phyloP scores from a whole-genome alignment of 2,888 invertebrate genomes.

The Baccha elongata region DNA sequence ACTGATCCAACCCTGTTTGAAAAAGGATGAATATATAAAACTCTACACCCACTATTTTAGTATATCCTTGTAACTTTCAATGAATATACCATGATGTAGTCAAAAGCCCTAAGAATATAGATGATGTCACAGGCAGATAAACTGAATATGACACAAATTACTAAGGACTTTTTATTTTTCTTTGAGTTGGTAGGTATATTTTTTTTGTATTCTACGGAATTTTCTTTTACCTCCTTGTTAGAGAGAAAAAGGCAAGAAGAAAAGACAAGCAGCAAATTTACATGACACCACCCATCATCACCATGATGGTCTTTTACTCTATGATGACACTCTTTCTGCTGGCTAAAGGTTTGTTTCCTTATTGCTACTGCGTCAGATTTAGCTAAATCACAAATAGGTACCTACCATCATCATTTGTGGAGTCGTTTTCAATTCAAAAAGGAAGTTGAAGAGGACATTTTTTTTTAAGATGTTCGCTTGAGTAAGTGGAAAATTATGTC shows the following conservation, averaged over 20 bases:
- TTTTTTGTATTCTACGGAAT: constrained; percentile 1
- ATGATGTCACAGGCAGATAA: constrained; percentile 51
- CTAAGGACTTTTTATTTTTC: constrained; percentile 23
- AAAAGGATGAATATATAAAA: not conserved
- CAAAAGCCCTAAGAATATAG: constrained; percentile 7
- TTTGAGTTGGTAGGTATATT: not conserved
- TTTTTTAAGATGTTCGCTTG: constrained; percentile 32
- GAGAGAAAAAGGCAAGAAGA: not conserved
- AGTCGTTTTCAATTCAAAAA: constrained; percentile 24
- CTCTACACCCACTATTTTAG: not conserved
- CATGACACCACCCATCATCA: not conserved
- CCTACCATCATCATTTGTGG: constrained; percentile 30
- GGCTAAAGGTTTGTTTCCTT: not conserved
- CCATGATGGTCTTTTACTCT: not conserved
- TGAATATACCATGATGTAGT: constrained; percentile 30
- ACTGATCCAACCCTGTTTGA: not conserved
- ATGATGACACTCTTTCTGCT: not conserved
- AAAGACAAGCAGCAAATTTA: not conserved
- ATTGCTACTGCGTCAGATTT: not conserved
- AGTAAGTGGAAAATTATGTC: constrained; percentile 52
- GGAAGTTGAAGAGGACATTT: constrained; percentile 38
- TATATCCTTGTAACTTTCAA: constrained; percentile 33
- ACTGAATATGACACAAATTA: constrained; percentile 53
- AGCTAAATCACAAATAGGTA: not conserved
- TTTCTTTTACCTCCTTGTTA: not conserved